Evolutionary conservation across 2,888 invertebrate genomes (phyloP).

Genomic region (Tetragonisca angustula): DNA sequence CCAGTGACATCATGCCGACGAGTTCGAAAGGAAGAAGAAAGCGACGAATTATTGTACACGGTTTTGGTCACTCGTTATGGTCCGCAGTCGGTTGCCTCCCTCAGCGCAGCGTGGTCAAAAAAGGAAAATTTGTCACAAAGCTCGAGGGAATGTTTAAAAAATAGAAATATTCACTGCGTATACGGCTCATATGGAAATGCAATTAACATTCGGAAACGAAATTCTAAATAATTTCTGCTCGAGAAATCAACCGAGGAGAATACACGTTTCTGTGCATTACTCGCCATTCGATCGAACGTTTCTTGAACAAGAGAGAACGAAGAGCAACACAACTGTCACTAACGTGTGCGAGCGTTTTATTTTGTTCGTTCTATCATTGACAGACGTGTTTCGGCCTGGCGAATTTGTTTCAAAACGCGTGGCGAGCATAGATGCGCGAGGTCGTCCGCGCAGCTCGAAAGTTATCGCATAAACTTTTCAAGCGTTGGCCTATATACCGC

Average conservation of each 20-base stretch:
- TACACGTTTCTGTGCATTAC: neutral
- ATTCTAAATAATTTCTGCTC: neutral
- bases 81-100: no score
- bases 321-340: neutral
- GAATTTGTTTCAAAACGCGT: slow-evolving; percentile 7
- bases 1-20: no score
- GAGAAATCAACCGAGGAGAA: neutral
- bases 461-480: slow-evolving; percentile 75
- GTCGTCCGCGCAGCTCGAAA: slow-evolving; percentile 43
- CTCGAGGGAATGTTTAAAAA: neutral
- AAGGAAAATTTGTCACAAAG: neutral
- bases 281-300: no score
- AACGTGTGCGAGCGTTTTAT: neutral
- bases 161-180: no score
- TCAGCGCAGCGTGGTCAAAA: no score
- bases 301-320: neutral
- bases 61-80: no score
- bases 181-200: no score
- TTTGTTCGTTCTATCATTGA: slow-evolving; percentile 10
- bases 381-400: slow-evolving; percentile 12
- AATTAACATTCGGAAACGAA: neutral
- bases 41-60: no score
- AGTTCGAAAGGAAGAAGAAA: no score
- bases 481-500: slow-evolving; percentile 71
- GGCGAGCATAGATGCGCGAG: neutral